These are phyloP conservation scores for Felis catus DNA, from an alignment of 2,113 vertebrate genomes.

Conservation along the genomic window DNA sequence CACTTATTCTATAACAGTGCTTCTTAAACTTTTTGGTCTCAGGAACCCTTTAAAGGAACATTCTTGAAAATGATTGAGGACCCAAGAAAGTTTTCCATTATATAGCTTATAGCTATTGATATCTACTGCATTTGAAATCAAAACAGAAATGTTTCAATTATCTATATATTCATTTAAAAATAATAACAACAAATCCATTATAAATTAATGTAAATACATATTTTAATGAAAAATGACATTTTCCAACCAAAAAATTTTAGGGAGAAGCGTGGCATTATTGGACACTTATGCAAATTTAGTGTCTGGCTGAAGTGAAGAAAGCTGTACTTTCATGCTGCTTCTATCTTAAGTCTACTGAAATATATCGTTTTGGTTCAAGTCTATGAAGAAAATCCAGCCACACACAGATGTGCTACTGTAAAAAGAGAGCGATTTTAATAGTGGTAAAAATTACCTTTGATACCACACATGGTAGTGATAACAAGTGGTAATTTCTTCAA, in stretches of 20 bases:
- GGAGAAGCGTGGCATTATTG: background rate
- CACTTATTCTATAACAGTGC: background rate
- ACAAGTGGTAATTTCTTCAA: background rate
- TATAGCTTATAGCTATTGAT: background rate
- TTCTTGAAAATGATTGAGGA: background rate
- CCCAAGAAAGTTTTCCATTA: background rate
- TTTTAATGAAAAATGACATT: background rate
- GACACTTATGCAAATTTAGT: background rate
- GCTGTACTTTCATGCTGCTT: background rate
- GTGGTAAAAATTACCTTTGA: background rate
- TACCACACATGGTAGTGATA: background rate
- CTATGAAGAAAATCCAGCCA: background rate
- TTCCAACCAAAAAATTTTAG: background rate
- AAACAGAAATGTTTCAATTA: background rate
- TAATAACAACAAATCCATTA: background rate
- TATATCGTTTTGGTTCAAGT: background rate
- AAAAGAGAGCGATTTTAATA: background rate
- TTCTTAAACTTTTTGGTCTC: background rate
- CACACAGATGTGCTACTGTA: background rate
- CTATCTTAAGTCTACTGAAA: background rate
- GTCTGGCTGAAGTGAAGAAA: background rate
- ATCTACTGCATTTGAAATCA: background rate
- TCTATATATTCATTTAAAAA: background rate
- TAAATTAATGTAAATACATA: background rate
- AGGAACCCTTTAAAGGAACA: background rate